Percentiles rank a stretch among this genome's conserved stretches.
These are phyloP conservation scores for Auanema freiburgensis DNA, from an alignment of 2,888 invertebrate species.

Conservation along the genomic window DNA sequence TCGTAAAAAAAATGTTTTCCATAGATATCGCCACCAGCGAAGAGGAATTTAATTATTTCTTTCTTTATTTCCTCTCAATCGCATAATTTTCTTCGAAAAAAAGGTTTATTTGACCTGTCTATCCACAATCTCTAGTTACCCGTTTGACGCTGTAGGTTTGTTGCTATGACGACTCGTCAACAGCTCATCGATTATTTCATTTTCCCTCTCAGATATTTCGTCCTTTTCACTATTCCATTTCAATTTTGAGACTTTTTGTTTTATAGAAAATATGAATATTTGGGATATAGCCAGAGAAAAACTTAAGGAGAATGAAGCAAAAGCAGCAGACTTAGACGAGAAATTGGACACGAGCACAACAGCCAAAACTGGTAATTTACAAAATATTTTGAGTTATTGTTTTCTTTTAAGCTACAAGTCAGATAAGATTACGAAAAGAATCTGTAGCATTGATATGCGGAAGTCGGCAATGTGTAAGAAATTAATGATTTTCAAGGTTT, in stretches of 20 bases:
- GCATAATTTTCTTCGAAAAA: too few relatives aligned
- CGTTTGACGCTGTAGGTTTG: too few relatives aligned
- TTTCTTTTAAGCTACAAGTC: not conserved
- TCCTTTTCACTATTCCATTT: not conserved
- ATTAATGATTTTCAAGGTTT: not conserved
- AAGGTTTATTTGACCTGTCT: too few relatives aligned
- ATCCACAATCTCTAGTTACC: too few relatives aligned
- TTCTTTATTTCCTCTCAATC: too few relatives aligned
- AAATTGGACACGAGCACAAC: conserved; percentile 32
- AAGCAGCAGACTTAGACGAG: conserved; percentile 33
- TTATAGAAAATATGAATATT: conserved; percentile 33
- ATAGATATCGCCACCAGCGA: too few relatives aligned
- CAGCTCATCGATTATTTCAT: too few relatives aligned
- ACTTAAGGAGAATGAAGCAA: conserved; percentile 35
- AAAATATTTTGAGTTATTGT: not conserved
- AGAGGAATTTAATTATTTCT: too few relatives aligned
- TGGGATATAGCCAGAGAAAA: conserved; percentile 46
- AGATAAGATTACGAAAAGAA: conserved; percentile 6
- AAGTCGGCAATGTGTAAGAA: conserved; percentile 1
- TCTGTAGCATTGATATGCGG: conserved; percentile 5
- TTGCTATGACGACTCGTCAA: too few relatives aligned
- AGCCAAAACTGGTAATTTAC: conserved; percentile 23
- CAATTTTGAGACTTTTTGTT: not conserved
- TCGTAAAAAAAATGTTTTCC: too few relatives aligned
- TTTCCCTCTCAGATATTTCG: too few relatives aligned